Base-by-base conservation (phyloP, 2,888 invertebrate species). In the Lepidochitona cinerea region DNA sequence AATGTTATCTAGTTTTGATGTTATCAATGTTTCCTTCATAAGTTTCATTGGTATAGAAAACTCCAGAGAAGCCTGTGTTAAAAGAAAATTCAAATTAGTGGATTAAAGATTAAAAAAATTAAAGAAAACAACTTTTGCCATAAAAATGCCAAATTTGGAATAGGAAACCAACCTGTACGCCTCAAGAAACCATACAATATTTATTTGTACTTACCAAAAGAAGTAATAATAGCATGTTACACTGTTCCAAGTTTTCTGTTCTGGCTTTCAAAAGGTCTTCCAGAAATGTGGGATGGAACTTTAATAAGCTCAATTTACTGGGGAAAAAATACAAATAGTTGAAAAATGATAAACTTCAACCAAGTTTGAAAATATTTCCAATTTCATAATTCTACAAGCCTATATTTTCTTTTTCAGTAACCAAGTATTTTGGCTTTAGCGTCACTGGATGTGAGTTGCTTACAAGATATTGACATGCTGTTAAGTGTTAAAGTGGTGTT, bases 191-290 rank as follows among this genome's bases (percentile, higher is more conserved):
- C 41, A 41, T 18, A 41, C 41, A 41, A 9, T 41, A 18, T 41
- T 41, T 41, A 41, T 41, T 49, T 49, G 18, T 49, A 49, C 49
- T n/a, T 79, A 89, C 89, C 81, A 89, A 85, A 29, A 89, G 77
- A 29, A 89, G 77, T 23, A 89, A 77, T 33, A 89, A 81, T 54
- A 89, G 77, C 87, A 89, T 88, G 78, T 89, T 89, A 75, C 87
- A 86, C 75, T 84, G 79, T 73, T 88, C 86, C 59, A 83, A 73
- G 73, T 89, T 85, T 7, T 75, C 72, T 7, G 78, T 68, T 67
- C 89, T 77, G 7, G 75, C 81, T 23, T 77, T 80, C 18, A 89
- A 68, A 33, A 88, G 73, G 29, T 86, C 85, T 72, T 86, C 85
- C 70, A 89, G 68, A 75, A 88, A 86, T n/a, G 75, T 83, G 3